phyloP scores from a whole-genome alignment of 2,888 invertebrate species.

The Cinara cedri region DNA sequence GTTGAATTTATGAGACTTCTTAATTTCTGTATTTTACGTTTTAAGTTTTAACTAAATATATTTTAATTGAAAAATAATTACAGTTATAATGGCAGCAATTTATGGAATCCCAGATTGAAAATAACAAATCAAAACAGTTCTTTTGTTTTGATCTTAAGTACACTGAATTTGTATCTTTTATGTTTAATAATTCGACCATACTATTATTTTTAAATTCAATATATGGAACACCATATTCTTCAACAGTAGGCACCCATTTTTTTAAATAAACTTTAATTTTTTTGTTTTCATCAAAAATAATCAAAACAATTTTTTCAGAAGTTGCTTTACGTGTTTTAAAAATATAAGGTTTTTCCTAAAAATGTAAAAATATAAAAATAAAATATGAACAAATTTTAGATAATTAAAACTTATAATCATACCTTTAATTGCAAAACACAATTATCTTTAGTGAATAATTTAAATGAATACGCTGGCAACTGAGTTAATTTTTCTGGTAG shows the following conservation, averaged over 20 bases:
- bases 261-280: constrained; percentile 43
- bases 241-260: constrained; percentile 37
- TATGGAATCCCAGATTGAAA: constrained; percentile 28
- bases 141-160: constrained; percentile 42
- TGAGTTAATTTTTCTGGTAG: constrained; percentile 11
- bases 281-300: constrained; percentile 20
- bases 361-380: neutral
- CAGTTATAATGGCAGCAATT: constrained; percentile 21
- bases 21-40: too few species aligned
- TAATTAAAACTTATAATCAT: neutral
- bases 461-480: constrained; percentile 33
- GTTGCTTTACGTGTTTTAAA: constrained; percentile 16
- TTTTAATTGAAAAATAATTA: constrained; percentile 13
- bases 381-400: neutral
- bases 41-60: too few species aligned
- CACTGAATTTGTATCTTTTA: constrained; percentile 34
- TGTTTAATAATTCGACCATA: constrained; percentile 15
- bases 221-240: constrained; percentile 52
- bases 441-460: constrained; percentile 33
- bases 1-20: too few species aligned
- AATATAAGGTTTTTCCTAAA: constrained; percentile 14
- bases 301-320: constrained; percentile 29
- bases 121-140: constrained; percentile 14
- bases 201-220: constrained; percentile 38
- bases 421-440: constrained; percentile 32